A percentile compares a stretch with the other conserved stretches of the same genome.
Conservation (phyloP, 2,888 invertebrate genomes). For the Oscheius sp. region DNA sequence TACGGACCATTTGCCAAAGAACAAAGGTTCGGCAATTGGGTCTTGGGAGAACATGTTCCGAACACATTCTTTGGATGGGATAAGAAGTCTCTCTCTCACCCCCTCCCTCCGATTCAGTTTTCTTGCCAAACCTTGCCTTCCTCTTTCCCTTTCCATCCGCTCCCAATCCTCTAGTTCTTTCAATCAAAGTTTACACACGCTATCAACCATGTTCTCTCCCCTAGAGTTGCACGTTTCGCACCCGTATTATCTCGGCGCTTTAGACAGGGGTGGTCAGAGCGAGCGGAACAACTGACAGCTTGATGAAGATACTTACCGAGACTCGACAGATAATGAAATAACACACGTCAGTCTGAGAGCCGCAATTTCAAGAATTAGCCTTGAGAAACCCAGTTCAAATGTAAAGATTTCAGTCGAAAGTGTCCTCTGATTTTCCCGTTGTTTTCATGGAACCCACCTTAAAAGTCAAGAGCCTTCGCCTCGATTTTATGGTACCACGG, state of each 20-base stretch:
- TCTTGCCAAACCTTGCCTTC: slow-evolving; percentile 17
- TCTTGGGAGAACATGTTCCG: too few relatives aligned
- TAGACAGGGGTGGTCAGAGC: not conserved
- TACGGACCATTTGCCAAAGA: slow-evolving; percentile 13
- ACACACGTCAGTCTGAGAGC: slow-evolving; percentile 20
- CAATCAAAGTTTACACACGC: not conserved
- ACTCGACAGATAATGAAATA: not conserved
- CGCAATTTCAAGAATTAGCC: too few relatives aligned
- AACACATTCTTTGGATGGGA: too few relatives aligned
- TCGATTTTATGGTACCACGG: too few relatives aligned
- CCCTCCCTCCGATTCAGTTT: slow-evolving; percentile 19
- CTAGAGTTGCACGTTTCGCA: not conserved
- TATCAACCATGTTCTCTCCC: slow-evolving; percentile 9
- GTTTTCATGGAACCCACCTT: too few relatives aligned
- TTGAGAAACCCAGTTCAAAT: too few relatives aligned
- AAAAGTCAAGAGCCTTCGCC: too few relatives aligned
- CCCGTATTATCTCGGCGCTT: slow-evolving; percentile 6
- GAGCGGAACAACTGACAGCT: not conserved
- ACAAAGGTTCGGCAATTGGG: not conserved
- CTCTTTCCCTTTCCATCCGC: slow-evolving; percentile 15
- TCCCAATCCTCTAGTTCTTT: not conserved
- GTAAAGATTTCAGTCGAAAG: too few relatives aligned
- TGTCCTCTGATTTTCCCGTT: too few relatives aligned
- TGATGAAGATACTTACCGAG: slow-evolving; percentile 17
- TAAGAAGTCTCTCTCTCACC: slow-evolving; percentile 5